phyloP scores from a whole-genome alignment of 1,140 invertebrate genomes.

The Mizuhopecten yessoensis region DNA sequence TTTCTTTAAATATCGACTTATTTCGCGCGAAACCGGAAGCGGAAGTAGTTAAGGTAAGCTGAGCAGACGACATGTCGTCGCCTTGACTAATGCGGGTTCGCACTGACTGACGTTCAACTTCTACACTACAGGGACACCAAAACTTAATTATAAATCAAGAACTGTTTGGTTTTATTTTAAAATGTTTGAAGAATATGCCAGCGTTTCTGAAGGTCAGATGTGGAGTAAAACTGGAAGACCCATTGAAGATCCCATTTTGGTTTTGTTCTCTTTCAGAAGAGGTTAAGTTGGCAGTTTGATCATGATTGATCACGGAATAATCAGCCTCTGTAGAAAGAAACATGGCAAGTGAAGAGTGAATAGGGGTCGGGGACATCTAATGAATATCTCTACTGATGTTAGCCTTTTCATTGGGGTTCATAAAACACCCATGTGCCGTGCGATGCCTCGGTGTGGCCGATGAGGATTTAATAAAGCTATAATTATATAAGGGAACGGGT shows the following conservation, averaged over 20 bases:
- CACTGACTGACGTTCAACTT: not conserved
- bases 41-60: not conserved
- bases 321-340: not conserved
- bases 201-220: not conserved
- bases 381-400: not conserved
- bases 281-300: not conserved
- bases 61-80: not conserved
- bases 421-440: conserved; percentile 14
- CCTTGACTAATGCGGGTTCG: not conserved
- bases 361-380: not conserved
- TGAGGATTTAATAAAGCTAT: not conserved
- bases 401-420: not conserved
- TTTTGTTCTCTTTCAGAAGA: not conserved
- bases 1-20: not conserved
- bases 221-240: not conserved
- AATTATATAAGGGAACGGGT: not conserved
- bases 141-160: not conserved
- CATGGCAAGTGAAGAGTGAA: not conserved
- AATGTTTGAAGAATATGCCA: not conserved
- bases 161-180: not conserved
- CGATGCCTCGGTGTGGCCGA: not conserved
- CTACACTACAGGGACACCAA: not conserved
- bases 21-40: not conserved
- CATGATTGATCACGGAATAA: not conserved
- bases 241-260: not conserved